Base-by-base conservation (phyloP, 2,797 vertebrate genomes). In the Urosaurus nigricauda region DNA sequence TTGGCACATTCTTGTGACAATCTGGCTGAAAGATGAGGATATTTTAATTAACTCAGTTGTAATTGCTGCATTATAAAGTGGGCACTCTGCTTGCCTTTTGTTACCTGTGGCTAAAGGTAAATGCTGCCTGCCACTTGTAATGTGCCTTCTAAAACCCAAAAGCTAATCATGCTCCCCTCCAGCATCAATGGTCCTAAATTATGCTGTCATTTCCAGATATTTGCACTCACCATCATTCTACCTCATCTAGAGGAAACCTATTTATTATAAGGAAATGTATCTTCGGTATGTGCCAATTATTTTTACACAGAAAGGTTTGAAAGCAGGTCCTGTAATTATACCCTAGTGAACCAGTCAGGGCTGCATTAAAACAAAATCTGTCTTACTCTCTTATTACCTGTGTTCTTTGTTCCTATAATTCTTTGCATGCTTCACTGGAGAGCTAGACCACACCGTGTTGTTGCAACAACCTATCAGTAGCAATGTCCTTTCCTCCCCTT, bases 301-400 rank as follows among this genome's bases (percentile, higher is more conserved):
- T 96, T 93, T 95, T 92, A 92, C 89, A 94, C 89, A 96, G 88
- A 90, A 95, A 89, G 91, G 91, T 96, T 90, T 95, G 88, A 88
- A 95, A 95, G 79, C 85, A 84, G 91, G 82, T 92, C 79, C 53
- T n/a, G 84, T 94, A 96, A 96, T 94, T 95, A 93, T 87, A 88
- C 63, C 89, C 87, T 92, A 94, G 90, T 92, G 91, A 93, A 93
- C 89, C 32, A 94, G 77, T 91, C 89, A 94, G 85, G 85, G 12
- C 2, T 79, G 51, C 6, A 32, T 56, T 79, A 56, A 40, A 96
- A 92, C 95, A 35, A 19, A 43, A 95, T 95, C 90, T 94, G 29
- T 12, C 85, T 95, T 92, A 92, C 83, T 95, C 78, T 91, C 87
- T 95, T 93, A 94, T 93, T 94, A 94, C 77, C 65, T 94, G 75